phyloP scores from a whole-genome alignment of 2,797 vertebrate species.

The Oreochromis mossambicus region DNA sequence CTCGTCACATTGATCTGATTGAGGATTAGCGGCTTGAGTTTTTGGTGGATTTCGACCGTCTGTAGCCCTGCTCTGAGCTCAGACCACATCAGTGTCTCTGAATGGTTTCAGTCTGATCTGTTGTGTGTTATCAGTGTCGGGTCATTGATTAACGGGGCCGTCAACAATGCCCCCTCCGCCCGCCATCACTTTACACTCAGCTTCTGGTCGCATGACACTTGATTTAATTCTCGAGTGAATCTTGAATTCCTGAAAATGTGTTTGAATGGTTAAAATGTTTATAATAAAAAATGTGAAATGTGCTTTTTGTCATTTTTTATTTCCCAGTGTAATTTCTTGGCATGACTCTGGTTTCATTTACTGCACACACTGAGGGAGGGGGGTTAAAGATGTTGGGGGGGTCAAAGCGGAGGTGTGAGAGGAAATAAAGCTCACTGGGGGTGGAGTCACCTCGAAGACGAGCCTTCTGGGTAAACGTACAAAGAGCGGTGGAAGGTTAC shows the following conservation, averaged over 20 bases:
- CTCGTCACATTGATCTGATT: background rate
- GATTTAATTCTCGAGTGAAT: conserved; percentile 58
- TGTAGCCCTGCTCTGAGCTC: background rate
- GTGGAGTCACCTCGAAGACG: background rate
- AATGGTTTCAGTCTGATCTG: background rate
- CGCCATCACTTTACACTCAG: background rate
- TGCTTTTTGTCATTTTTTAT: conserved; percentile 99
- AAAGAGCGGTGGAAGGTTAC: conserved; percentile 48
- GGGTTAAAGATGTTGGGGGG: background rate
- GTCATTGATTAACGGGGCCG: background rate
- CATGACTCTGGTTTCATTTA: conserved; percentile 45
- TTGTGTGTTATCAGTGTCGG: background rate
- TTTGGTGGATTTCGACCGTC: background rate
- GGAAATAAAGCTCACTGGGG: background rate
- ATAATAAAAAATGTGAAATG: conserved; percentile 99
- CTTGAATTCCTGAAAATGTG: conserved; percentile 82
- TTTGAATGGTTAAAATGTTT: conserved; percentile 90
- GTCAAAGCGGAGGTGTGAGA: background rate
- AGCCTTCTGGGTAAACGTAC: conserved; percentile 60
- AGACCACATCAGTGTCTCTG: background rate
- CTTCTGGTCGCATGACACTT: background rate
- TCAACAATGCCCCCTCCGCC: background rate
- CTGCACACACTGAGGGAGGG: conserved; percentile 7
- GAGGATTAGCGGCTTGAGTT: background rate
- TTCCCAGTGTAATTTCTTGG: conserved; percentile 88